Conservation (phyloP, 2,888 invertebrate species). For the Myopa tessellatipennis region DNA sequence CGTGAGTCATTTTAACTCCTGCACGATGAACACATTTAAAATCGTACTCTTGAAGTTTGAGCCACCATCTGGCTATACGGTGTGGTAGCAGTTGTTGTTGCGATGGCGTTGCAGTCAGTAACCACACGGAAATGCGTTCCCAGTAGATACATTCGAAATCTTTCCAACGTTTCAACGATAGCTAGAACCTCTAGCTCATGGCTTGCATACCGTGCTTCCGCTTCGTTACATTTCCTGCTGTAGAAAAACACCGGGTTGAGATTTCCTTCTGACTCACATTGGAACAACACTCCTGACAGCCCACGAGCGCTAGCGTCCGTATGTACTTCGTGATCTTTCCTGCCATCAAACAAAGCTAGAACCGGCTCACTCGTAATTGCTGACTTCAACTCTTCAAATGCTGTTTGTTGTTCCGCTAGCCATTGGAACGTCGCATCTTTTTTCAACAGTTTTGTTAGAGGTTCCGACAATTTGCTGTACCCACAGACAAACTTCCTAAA, state of each 20-base stretch:
- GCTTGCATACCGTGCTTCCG: slow-evolving; percentile 52
- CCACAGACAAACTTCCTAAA: slow-evolving; percentile 42
- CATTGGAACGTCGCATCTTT: slow-evolving; percentile 41
- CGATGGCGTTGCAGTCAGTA: slow-evolving; percentile 24
- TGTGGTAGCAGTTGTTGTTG: slow-evolving; percentile 2
- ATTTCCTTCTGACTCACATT: slow-evolving; percentile 48
- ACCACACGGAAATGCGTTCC: slow-evolving; percentile 38
- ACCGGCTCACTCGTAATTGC: slow-evolving; percentile 27
- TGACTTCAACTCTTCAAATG: slow-evolving; percentile 16
- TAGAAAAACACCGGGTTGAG: slow-evolving; percentile 24
- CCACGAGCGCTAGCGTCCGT: slow-evolving; percentile 17
- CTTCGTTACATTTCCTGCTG: slow-evolving; percentile 16
- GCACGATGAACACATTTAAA: slow-evolving; percentile 17
- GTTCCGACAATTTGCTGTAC: slow-evolving; percentile 12
- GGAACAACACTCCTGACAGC: slow-evolving; percentile 35
- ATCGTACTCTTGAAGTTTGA: slow-evolving; percentile 32
- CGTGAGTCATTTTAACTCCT: slow-evolving; percentile 25
- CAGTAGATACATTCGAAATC: slow-evolving; percentile 34
- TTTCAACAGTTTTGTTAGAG: slow-evolving; percentile 41
- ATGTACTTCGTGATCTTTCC: slow-evolving; percentile 31
- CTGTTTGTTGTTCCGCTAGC: slow-evolving; percentile 33
- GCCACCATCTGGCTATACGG: slow-evolving; percentile 33
- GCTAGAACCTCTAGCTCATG: slow-evolving; percentile 63
- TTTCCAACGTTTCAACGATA: slow-evolving; percentile 47
- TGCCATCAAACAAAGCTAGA: slow-evolving; percentile 27